phyloP scores from a whole-genome alignment of 1,140 invertebrate species.

The Drosophila grimshawi region DNA sequence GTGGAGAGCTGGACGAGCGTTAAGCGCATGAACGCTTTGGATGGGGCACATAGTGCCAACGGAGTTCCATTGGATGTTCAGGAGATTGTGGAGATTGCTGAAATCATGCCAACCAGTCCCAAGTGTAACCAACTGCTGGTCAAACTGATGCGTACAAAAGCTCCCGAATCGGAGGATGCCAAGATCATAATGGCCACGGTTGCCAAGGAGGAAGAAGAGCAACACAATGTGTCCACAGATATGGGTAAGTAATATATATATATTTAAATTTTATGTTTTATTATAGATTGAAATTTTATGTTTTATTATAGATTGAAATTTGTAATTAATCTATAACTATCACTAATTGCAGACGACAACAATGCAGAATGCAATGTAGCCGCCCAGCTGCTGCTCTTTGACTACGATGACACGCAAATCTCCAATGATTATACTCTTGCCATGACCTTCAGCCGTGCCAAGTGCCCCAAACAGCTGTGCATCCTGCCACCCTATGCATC shows the following conservation, averaged over 20 bases:
- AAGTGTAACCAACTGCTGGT: constrained; percentile 79
- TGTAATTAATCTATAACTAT: not conserved
- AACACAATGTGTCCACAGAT: constrained; percentile 48
- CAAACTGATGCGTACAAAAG: constrained; percentile 73
- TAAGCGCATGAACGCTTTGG: constrained; percentile 74
- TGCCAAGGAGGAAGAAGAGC: constrained; percentile 66
- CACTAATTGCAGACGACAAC: constrained; percentile 45
- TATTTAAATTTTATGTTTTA: too few relatives aligned
- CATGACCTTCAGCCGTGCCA: constrained; percentile 87
- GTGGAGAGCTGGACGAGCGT: constrained; percentile 79
- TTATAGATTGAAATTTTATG: too few relatives aligned
- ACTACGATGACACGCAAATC: constrained; percentile 86
- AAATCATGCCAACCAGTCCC: constrained; percentile 73
- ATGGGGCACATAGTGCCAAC: constrained; percentile 53
- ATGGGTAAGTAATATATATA: constrained; percentile 32
- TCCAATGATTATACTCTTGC: constrained; percentile 87
- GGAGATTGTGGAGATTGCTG: constrained; percentile 75
- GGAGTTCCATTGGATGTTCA: constrained; percentile 40
- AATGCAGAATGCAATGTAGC: constrained; percentile 68
- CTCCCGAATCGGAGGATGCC: constrained; percentile 48
- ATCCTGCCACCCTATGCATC: constrained; percentile 86
- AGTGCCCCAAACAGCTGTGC: constrained; percentile 89
- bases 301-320: too few relatives aligned
- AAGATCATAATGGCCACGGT: constrained; percentile 81
- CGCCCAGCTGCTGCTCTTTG: constrained; percentile 86